Conservation (phyloP, 2,113 vertebrate genomes). For the Tylochromis polylepis region DNA sequence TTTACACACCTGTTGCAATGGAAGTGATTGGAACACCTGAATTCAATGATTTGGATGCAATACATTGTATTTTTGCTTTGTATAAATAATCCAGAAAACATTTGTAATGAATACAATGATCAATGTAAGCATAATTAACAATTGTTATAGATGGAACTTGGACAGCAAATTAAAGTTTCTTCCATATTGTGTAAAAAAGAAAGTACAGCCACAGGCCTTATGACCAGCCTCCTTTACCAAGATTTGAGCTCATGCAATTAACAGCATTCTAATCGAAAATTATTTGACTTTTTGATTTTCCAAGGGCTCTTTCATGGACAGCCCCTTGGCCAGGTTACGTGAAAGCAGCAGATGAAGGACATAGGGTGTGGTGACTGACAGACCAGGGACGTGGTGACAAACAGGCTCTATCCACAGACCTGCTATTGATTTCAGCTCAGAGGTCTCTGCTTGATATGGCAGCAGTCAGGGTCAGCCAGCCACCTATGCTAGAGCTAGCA, state of each 20-base stretch:
- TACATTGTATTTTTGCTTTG: neutral
- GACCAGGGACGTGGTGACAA: conserved; percentile 61
- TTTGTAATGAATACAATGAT: neutral
- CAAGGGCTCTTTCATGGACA: conserved; percentile 36
- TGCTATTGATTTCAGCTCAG: conserved; percentile 66
- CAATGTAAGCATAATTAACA: neutral
- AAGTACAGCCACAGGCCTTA: neutral
- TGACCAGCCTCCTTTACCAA: neutral
- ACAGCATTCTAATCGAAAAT: conserved; percentile 30
- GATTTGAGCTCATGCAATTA: conserved; percentile 20
- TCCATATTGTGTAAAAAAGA: neutral
- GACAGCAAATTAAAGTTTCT: neutral
- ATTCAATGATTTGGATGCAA: neutral
- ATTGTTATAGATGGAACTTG: neutral
- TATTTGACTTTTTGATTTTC: conserved; percentile 22
- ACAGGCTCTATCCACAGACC: conserved; percentile 49
- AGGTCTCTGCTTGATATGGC: conserved; percentile 56
- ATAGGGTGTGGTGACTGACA: conserved; percentile 54
- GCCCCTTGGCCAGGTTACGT: conserved; percentile 2
- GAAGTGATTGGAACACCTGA: neutral
- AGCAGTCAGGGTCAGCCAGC: conserved; percentile 53
- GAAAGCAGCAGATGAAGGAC: conserved; percentile 30
- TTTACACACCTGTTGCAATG: neutral
- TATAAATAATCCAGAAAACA: neutral
- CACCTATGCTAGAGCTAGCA: conserved; percentile 27